Evolutionary conservation across 2,888 invertebrate species (phyloP).

Genomic region (Phyto melanocephala): DNA sequence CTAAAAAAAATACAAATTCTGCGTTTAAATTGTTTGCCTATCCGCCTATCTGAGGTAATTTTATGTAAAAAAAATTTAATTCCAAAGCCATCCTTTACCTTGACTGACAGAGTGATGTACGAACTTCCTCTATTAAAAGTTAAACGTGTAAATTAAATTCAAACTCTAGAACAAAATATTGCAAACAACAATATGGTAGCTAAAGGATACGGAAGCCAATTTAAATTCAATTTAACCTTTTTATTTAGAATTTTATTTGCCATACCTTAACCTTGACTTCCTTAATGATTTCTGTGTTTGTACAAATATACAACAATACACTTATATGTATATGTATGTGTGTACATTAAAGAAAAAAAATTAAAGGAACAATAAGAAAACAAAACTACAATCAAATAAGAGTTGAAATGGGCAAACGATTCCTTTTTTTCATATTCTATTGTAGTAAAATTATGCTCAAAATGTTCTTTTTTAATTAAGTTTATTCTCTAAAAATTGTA

Average conservation of each 20-base stretch:
- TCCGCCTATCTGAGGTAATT: background rate
- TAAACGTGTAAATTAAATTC: background rate
- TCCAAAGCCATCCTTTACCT: background rate
- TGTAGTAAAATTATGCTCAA: too few species aligned
- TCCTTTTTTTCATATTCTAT: too few species aligned
- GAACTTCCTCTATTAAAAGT: background rate
- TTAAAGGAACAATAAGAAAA: too few species aligned
- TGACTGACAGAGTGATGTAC: background rate
- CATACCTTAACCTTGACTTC: background rate
- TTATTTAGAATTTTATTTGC: background rate
- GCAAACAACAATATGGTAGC: background rate
- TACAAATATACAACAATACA: background rate
- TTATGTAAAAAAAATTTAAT: slow-evolving; percentile 3
- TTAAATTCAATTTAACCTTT: background rate
- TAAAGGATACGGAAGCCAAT: background rate
- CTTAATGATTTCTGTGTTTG: background rate
- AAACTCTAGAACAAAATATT: background rate
- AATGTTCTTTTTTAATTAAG: too few species aligned
- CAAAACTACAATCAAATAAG: too few species aligned
- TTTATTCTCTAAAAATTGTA: too few species aligned
- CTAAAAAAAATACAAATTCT: background rate
- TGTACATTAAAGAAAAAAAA: too few species aligned
- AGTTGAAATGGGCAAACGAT: too few species aligned
- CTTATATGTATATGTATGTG: too few species aligned
- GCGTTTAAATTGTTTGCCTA: background rate